Percentiles rank a stretch among this genome's conserved stretches.
phyloP scores from a whole-genome alignment of 1,140 invertebrate genomes.

The Ceratosolen fusciceps region DNA sequence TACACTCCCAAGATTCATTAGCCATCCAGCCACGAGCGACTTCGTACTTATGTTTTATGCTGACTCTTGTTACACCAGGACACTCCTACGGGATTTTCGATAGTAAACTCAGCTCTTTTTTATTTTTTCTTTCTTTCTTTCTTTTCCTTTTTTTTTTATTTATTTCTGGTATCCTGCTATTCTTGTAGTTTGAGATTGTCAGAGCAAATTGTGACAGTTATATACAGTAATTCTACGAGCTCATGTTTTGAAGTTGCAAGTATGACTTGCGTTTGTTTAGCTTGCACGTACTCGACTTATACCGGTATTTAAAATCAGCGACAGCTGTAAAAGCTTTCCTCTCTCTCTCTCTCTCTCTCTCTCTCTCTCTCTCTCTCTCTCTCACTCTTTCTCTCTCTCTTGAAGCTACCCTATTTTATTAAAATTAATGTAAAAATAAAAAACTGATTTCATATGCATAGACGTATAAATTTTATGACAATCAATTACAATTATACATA shows the following conservation, averaged over 20 bases:
- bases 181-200: not conserved
- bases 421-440: too few relatives aligned
- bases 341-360: too few relatives aligned
- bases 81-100: not conserved
- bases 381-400: too few relatives aligned
- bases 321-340: too few relatives aligned
- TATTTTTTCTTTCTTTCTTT: not conserved
- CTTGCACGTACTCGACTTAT: not conserved
- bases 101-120: not conserved
- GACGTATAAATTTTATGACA: too few relatives aligned
- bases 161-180: too few relatives aligned
- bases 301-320: too few relatives aligned
- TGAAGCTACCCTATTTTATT: too few relatives aligned
- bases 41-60: not conserved
- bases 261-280: not conserved
- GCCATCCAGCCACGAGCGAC: not conserved
- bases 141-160: too few relatives aligned
- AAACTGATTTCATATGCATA: too few relatives aligned
- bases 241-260: not conserved
- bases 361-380: too few relatives aligned
- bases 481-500: too few relatives aligned
- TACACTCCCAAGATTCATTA: constrained; percentile 7
- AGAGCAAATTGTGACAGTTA: not conserved
- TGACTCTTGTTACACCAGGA: not conserved
- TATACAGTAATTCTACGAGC: not conserved